Evolutionary conservation across 2,797 vertebrate species (phyloP), one percentile per base, ranked within the genome.

Genomic region (Periophthalmus magnuspinnatus): DNA sequence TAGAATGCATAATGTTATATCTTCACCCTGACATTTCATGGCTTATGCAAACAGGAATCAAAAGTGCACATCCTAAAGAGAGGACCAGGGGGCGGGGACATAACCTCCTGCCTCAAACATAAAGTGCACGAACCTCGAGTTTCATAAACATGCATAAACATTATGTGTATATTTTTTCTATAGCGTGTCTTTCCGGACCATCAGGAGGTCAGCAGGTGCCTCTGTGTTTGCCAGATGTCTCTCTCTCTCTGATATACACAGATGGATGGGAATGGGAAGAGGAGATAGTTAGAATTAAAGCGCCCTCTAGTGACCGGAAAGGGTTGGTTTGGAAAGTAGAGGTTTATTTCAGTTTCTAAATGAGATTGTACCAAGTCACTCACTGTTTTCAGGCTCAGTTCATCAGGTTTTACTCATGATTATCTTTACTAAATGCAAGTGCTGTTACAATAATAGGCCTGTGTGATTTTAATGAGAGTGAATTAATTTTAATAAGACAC

Each of bases 181-280:
- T 62, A 68, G 63, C 68, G 73, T 59, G 67, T 68, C 80, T 78
- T 36, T 5, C n/a, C 38, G 63, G 72, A 76, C 70, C 78, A 76
- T 80, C 76, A 69, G 70, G 79, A 85, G 82, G 87, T 88, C 84
- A 86, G 86, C 86, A 88, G 88, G 86, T 88, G 84, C 82, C 67
- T 75, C 81, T 67, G 36, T 68, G 82, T 75, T 76, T 32, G 55
- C 74, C 86, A 86, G 80, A 86, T 85, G 87, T 85, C 0, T 48
- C 56, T 65, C 58, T 69, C 69, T 28, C 38, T 75, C 33, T n/a
- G n/a, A 36, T 52, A 41, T 21, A 34, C 50, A 9, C 65, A 13
- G 55, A 41, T 8, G 4, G 36, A 11, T 2, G 33, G 10, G 28
- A 7, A 2, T 2, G 33, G 8, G 28, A 9, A 2, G 33, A 22